These are phyloP conservation scores for Vulpes ferrilata DNA, from an alignment of 2,113 vertebrate species.

Conservation along the genomic window DNA sequence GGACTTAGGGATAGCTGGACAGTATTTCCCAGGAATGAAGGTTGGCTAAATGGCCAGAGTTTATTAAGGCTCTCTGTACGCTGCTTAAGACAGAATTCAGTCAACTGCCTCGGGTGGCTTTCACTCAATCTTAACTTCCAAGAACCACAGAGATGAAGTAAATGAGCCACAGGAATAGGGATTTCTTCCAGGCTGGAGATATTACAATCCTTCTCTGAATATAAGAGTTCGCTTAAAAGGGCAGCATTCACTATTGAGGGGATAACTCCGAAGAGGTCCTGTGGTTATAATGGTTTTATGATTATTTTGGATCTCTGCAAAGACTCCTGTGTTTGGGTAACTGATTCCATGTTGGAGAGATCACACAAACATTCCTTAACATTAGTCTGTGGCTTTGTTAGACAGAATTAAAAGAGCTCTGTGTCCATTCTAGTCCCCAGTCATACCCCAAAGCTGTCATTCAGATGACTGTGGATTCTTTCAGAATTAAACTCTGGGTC, in stretches of 20 bases:
- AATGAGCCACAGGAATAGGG: conserved; percentile 71
- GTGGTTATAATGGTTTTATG: conserved; percentile 79
- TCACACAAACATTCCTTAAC: conserved; percentile 71
- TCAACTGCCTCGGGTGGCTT: not conserved
- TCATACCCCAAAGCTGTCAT: conserved; percentile 60
- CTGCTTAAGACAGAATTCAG: conserved; percentile 52
- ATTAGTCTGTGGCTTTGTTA: conserved; percentile 79
- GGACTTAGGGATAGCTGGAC: not conserved
- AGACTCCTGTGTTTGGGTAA: conserved; percentile 78
- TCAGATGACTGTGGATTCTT: conserved; percentile 56
- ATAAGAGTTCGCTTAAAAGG: conserved; percentile 61
- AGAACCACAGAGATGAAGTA: conserved; percentile 75
- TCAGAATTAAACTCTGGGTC: conserved; percentile 44
- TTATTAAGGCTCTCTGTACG: conserved; percentile 7
- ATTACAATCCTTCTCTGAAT: conserved; percentile 65
- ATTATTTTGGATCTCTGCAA: conserved; percentile 77
- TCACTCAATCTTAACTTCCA: conserved; percentile 63
- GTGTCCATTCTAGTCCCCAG: conserved; percentile 67
- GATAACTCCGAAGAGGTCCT: conserved; percentile 62
- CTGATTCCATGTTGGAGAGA: conserved; percentile 75
- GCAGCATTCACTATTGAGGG: conserved; percentile 76
- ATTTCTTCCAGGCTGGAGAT: conserved; percentile 73
- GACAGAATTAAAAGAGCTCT: conserved; percentile 76
- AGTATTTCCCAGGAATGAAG: conserved; percentile 9
- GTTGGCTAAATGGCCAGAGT: not conserved